These are phyloP conservation scores for Chlamydotis undulata DNA, from an alignment of 2,113 vertebrate genomes.

Conservation along the genomic window DNA sequence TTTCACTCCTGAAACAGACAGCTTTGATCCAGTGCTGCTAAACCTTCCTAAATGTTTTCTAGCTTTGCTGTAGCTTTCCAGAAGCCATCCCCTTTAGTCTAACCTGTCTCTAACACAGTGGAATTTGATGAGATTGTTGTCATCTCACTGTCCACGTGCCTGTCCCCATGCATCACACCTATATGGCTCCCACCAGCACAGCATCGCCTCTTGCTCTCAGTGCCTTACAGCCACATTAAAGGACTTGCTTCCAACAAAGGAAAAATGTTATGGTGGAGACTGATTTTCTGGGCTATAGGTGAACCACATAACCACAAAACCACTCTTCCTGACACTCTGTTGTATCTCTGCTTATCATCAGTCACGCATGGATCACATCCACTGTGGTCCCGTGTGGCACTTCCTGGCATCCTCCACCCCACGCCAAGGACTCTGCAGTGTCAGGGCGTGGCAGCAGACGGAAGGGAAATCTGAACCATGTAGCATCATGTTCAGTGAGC, in stretches of 20 bases:
- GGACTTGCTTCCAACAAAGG: neutral
- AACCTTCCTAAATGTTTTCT: neutral
- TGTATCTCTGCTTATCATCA: neutral
- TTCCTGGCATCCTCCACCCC: neutral
- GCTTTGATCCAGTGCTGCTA: neutral
- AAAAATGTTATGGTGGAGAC: neutral
- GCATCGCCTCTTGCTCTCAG: neutral
- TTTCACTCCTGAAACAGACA: neutral
- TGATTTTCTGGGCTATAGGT: neutral
- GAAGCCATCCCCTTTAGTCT: neutral
- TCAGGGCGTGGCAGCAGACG: neutral
- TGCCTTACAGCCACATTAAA: constrained; percentile 13
- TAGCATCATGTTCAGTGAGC: neutral
- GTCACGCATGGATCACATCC: neutral
- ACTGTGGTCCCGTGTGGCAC: rapidly evolving
- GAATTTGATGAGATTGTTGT: neutral
- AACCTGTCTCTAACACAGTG: neutral
- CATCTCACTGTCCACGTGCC: neutral
- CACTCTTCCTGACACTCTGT: neutral
- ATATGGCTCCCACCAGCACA: neutral
- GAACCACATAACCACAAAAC: constrained; percentile 14
- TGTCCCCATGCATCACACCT: neutral
- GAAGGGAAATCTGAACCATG: neutral
- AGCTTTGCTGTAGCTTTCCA: neutral
- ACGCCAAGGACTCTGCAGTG: neutral